Percentiles rank a stretch among this genome's conserved stretches.
Evolutionary conservation across 2,888 invertebrate genomes (phyloP).

Genomic region (Incurvaria masculella): DNA sequence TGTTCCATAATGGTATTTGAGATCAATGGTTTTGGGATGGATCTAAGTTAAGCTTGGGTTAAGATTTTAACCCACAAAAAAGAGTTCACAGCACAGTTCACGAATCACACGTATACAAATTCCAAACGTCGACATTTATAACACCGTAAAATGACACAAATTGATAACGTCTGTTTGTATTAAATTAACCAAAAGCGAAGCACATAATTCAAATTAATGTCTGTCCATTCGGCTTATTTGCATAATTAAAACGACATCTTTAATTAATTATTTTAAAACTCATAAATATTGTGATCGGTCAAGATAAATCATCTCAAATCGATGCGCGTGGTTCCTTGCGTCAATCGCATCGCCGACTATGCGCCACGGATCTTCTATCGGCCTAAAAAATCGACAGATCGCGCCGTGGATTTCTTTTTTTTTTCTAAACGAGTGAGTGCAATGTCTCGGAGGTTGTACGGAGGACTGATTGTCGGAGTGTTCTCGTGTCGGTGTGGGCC

Average conservation of each 20-base stretch:
- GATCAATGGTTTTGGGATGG: not conserved
- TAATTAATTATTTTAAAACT: constrained; percentile 41
- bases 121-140: constrained; percentile 17
- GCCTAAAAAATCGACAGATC: constrained; percentile 52
- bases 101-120: not conserved
- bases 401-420: constrained; percentile 39
- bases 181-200: constrained; percentile 42
- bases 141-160: constrained; percentile 43
- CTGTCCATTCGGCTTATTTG: constrained; percentile 48
- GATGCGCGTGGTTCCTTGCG: constrained; percentile 44
- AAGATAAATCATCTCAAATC: constrained; percentile 24
- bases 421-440: constrained; percentile 53
- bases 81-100: not conserved
- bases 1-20: constrained; percentile 52
- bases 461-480: constrained; percentile 40
- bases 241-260: constrained; percentile 52
- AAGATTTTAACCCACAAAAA: not conserved
- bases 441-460: constrained; percentile 51
- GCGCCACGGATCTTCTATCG: constrained; percentile 32
- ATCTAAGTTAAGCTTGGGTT: not conserved
- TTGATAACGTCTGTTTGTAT: constrained; percentile 50
- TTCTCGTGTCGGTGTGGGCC: constrained; percentile 26
- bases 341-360: constrained; percentile 44
- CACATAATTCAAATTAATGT: constrained; percentile 50
- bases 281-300: constrained; percentile 44